phyloP scores from a whole-genome alignment of 2,888 invertebrate genomes.

The Luperina testacea region DNA sequence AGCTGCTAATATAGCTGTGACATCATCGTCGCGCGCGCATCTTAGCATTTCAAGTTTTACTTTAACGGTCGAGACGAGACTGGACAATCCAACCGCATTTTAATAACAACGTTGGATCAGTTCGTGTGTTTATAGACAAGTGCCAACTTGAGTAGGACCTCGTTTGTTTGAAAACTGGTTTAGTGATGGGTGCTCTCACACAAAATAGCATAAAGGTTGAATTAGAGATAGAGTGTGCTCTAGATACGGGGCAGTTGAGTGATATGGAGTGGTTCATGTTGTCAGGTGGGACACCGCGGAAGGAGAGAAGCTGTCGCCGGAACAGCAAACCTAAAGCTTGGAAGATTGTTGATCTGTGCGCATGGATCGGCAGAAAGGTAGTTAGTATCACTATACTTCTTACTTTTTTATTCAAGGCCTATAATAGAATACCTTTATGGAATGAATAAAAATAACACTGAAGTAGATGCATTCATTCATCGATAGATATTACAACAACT shows the following conservation, averaged over 20 bases:
- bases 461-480: neutral
- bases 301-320: conserved; percentile 77
- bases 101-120: conserved; percentile 32
- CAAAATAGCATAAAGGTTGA: conserved; percentile 76
- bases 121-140: conserved; percentile 42
- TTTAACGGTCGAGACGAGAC: conserved; percentile 57
- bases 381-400: conserved; percentile 40
- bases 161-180: conserved; percentile 17
- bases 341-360: conserved; percentile 82
- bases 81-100: conserved; percentile 44
- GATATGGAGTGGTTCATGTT: conserved; percentile 85
- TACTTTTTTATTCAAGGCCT: neutral
- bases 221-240: conserved; percentile 80
- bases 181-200: conserved; percentile 66
- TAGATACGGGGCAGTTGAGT: conserved; percentile 76
- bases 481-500: neutral
- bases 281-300: conserved; percentile 83
- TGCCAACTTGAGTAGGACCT: conserved; percentile 26
- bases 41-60: conserved; percentile 61
- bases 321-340: conserved; percentile 78
- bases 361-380: conserved; percentile 88
- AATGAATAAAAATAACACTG: neutral
- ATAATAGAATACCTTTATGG: neutral
- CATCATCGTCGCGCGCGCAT: conserved; percentile 70
- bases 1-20: conserved; percentile 74